Evolutionary conservation across 2,888 invertebrate species (phyloP), one percentile per base, ranked within the genome.

Genomic region (Hydropsyche betteni): DNA sequence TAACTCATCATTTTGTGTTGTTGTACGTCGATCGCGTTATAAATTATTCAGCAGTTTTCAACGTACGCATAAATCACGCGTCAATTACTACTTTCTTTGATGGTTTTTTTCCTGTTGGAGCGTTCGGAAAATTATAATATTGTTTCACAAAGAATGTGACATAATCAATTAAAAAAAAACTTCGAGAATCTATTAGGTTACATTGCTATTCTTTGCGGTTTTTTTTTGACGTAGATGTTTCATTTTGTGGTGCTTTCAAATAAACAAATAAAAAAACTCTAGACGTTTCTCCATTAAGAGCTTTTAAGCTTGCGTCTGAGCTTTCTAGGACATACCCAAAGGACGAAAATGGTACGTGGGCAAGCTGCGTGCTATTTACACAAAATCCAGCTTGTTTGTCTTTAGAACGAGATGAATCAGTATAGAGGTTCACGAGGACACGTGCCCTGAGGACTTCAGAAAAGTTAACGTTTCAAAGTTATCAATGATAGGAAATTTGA

Each of bases 41-140:
- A 58, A 58, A 58, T 58, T 58, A 58, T 58, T 58, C 58, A 58
- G 24, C 58, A 58, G 58, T 16, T 58, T 44, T 58, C 58, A 58
- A 24, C 58, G 58, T 24, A 58, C 14, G 24, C 14, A 58, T 58
- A 58, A 58, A 58, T 58, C 58, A 58, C 8, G 16, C 24, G 58
- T 58, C 58, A 58, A 58, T 24, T 44, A 44, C 44, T 44, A 44
- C 44, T 44, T 44, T 44, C 44, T 44, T 44, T 4, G 44, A 44
- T 44, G 44, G 44, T 8, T 44, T 44, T 44, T 44, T 44, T 10
- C 6, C 44, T 4, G 6, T 44, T 10, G 10, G 44, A 6, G 7
- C 10, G 7, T 44, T 6, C 44, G 6, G 0, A 44, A 44, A 44
- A 44, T 44, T 44, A 44, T 10, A 44, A 44, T 8, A 44, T 44